Conservation (phyloP, 1,140 invertebrate genomes). For the Notospermus geniculatus region DNA sequence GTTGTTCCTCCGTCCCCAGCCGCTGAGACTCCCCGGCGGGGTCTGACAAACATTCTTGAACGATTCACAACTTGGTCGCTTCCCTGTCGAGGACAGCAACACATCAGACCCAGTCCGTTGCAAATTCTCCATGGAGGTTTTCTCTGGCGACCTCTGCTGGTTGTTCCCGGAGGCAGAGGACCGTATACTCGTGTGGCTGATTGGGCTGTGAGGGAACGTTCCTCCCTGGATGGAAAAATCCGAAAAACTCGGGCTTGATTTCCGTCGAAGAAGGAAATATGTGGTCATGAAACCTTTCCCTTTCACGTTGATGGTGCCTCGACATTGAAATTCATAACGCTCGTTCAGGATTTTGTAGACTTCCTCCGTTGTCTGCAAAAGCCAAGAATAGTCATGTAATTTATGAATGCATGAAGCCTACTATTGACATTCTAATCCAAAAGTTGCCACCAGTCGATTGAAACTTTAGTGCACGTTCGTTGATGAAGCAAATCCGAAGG, state of each 20-base stretch:
- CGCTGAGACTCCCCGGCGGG: slow-evolving; percentile 43
- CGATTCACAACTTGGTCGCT: not conserved
- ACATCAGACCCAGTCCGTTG: not conserved
- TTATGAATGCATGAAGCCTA: not conserved
- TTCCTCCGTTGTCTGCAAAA: slow-evolving; percentile 57
- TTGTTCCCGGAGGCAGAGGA: slow-evolving; percentile 13
- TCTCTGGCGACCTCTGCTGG: slow-evolving; percentile 4
- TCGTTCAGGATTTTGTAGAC: slow-evolving; percentile 38
- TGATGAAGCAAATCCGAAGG: too few species aligned
- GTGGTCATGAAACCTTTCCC: slow-evolving; percentile 89
- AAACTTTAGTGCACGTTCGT: too few species aligned
- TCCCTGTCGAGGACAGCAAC: not conserved
- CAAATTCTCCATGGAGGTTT: slow-evolving; percentile 3
- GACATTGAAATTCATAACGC: slow-evolving; percentile 83
- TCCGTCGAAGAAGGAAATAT: slow-evolving; percentile 69
- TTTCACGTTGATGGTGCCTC: slow-evolving; percentile 87
- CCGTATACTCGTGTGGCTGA: slow-evolving; percentile 14
- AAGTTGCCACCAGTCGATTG: too few species aligned
- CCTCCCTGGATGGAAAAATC: not conserved
- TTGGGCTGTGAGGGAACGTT: slow-evolving; percentile 19
- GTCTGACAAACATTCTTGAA: slow-evolving; percentile 22
- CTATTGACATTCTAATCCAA: too few species aligned
- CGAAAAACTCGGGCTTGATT: slow-evolving; percentile 10
- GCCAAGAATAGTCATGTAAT: not conserved
- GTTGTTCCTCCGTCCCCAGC: slow-evolving; percentile 30